Evolutionary conservation across 35 echinoderm and acorn worm species (phyloP), one percentile per base, ranked within the genome.

Genomic region (Lytechinus pictus): DNA sequence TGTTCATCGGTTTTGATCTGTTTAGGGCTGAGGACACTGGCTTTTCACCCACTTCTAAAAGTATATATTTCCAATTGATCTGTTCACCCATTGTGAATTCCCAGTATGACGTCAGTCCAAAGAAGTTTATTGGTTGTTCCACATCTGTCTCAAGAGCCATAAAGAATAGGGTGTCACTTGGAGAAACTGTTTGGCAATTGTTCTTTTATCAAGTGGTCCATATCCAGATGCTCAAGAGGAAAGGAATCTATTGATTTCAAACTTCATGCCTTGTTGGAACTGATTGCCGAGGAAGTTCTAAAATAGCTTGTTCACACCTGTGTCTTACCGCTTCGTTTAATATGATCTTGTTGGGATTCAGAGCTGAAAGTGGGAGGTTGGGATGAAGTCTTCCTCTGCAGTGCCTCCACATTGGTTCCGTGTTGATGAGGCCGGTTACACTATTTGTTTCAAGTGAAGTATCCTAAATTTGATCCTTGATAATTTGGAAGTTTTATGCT

Each of bases 31-130:
- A 79, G 66, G 66, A 79, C 66, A 79, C 66, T 5, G 66, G 66
- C 66, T 79, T 79, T 79, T n/a, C 21, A 79, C 12, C 66, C 66
- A 24, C 66, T n/a, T 79, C 19, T 79, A n/a, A 79, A 79, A 79
- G 66, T 79, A 79, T 79, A 79, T 79, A n/a, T 79, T 79, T 79
- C 66, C 66, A 24, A 79, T 79, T 79, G 66, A 79, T 79, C 14
- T 79, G n/a, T 24, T 8, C 66, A 24, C 66, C 66, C n/a, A 79
- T 79, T 79, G 66, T 79, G 16, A 24, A n/a, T 4, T n/a, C 66
- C 16, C 66, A 24, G 66, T 79, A 27, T 79, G 66, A 79, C 66
- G 66, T 79, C 66, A 79, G 66, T 79, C 66, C 16, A 4, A 7
- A n/a, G 66, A 24, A 79, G 66, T 79, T 6, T 24, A 79, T 79